These are phyloP conservation scores for Amblyornis subalaris DNA, from an alignment of 2,113 vertebrate species.

Conservation along the genomic window DNA sequence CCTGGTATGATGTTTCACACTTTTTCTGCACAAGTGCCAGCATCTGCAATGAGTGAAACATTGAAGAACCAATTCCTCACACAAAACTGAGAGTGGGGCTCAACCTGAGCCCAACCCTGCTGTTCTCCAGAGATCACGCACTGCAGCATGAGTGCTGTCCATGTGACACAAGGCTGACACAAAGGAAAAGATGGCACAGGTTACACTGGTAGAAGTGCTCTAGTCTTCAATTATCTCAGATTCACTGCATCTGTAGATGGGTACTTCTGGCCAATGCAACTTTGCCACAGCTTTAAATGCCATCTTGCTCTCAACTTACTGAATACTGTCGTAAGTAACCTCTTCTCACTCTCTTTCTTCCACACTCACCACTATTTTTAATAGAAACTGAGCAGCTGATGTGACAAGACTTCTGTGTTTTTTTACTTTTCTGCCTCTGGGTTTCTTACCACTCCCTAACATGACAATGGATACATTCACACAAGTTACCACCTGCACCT, in stretches of 20 bases:
- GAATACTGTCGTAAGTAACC: not conserved
- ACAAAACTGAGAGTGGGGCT: fast-evolving
- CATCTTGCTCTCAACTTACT: not conserved
- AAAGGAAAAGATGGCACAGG: not conserved
- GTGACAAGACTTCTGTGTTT: not conserved
- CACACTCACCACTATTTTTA: not conserved
- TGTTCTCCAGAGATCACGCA: fast-evolving
- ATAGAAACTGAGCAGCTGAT: not conserved
- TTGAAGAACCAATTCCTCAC: not conserved
- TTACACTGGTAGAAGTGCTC: not conserved
- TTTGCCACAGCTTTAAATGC: not conserved
- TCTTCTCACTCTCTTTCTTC: not conserved
- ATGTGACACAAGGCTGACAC: not conserved
- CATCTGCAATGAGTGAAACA: not conserved
- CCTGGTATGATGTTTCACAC: not conserved
- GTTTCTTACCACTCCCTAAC: not conserved
- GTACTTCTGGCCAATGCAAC: not conserved
- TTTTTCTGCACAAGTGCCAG: not conserved
- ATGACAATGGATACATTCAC: not conserved
- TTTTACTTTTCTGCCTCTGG: not conserved
- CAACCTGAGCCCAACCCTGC: not conserved
- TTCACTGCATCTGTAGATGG: not conserved
- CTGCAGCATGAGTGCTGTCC: fast-evolving
- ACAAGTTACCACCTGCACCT: not conserved
- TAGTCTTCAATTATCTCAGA: not conserved